Evolutionary conservation across 2,797 vertebrate species (phyloP).

Genomic region (Australoheros facetus): DNA sequence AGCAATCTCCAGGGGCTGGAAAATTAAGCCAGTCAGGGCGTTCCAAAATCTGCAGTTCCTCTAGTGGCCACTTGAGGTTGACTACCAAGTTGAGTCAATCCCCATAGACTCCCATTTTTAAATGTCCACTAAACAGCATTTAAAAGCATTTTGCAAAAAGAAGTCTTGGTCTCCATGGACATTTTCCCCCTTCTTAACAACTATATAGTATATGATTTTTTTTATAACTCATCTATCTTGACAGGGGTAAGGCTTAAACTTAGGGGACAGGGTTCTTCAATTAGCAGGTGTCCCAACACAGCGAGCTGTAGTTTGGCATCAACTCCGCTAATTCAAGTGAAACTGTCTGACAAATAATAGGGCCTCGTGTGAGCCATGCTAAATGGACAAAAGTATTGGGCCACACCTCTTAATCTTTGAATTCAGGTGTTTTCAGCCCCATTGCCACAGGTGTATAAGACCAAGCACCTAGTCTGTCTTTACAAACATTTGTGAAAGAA

Average conservation of each 20-base stretch:
- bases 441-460: not conserved
- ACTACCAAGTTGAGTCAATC: not conserved
- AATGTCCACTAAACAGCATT: not conserved
- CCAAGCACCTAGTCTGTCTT: not conserved
- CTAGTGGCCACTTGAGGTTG: not conserved
- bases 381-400: not conserved
- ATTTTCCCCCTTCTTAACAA: not conserved
- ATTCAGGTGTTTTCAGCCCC: rapidly evolving
- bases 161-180: not conserved
- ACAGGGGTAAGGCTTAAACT: not conserved
- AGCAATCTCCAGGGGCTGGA: not conserved
- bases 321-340: not conserved
- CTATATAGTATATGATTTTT: not conserved
- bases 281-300: not conserved
- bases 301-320: not conserved
- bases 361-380: not conserved
- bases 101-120: not conserved
- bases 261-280: not conserved
- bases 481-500: no score
- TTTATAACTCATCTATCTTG: not conserved
- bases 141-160: not conserved
- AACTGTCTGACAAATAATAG: not conserved
- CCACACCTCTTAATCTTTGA: not conserved
- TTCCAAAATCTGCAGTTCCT: not conserved
- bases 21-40: not conserved